These are phyloP conservation scores for Apamea monoglypha DNA, from an alignment of 2,888 invertebrate genomes.

Conservation along the genomic window DNA sequence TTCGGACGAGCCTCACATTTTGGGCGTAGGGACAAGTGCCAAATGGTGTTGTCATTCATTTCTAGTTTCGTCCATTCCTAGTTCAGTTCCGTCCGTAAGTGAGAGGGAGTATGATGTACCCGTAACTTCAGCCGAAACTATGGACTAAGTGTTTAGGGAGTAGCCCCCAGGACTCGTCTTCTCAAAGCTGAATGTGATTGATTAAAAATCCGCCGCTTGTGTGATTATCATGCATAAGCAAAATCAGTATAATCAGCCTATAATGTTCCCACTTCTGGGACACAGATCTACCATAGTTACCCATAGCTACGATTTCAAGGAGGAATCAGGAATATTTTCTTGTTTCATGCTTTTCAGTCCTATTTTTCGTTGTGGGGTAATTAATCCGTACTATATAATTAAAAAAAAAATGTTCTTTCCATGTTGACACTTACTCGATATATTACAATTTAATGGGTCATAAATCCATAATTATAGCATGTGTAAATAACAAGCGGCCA, in stretches of 20 bases:
- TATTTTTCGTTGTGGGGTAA: neutral
- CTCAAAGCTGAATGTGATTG: neutral
- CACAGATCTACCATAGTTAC: too few species aligned
- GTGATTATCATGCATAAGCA: neutral
- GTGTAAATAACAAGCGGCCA: conserved; percentile 12
- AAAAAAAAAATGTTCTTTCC: neutral
- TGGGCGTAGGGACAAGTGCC: too few species aligned
- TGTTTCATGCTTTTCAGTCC: neutral
- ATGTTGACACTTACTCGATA: neutral
- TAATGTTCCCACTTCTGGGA: too few species aligned
- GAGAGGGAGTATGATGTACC: too few species aligned
- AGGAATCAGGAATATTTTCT: neutral
- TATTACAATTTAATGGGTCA: conserved; percentile 5
- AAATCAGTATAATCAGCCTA: too few species aligned
- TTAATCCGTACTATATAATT: too few species aligned
- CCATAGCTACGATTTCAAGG: neutral
- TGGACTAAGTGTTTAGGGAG: too few species aligned
- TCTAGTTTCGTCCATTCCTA: too few species aligned
- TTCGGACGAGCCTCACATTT: too few species aligned
- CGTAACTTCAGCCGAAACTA: neutral
- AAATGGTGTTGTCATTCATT: too few species aligned
- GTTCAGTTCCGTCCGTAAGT: too few species aligned
- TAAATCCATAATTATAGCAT: conserved; percentile 25
- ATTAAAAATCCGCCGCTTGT: neutral
- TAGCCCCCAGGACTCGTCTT: neutral